Conservation (phyloP, 2,888 invertebrate genomes). For the Tetranychus truncatus region DNA sequence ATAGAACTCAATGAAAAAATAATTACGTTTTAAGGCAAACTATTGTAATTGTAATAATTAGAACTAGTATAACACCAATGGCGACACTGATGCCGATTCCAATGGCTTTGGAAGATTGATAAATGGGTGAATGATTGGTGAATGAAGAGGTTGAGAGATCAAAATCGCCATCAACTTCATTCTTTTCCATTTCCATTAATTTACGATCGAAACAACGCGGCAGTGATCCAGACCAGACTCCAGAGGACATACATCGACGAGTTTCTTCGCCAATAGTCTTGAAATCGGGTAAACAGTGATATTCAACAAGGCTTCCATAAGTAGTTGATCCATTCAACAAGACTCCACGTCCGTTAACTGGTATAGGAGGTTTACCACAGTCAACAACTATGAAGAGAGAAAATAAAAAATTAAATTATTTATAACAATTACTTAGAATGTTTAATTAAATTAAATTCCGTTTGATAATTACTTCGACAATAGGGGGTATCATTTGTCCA, state of each 20-base stretch:
- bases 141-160: constrained; percentile 12
- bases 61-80: constrained; percentile 57
- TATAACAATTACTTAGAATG: no score
- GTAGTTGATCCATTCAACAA: constrained; percentile 63
- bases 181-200: constrained; percentile 7
- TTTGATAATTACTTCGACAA: constrained; percentile 51
- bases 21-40: constrained; percentile 64
- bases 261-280: constrained; percentile 34
- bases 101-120: constrained; percentile 26
- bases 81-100: constrained; percentile 49
- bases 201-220: constrained; percentile 20
- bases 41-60: constrained; percentile 55
- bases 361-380: constrained; percentile 55
- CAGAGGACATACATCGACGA: constrained; percentile 4
- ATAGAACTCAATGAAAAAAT: constrained; percentile 11
- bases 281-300: constrained; percentile 68
- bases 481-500: constrained; percentile 61
- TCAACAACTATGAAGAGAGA: constrained; percentile 47
- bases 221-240: constrained; percentile 18
- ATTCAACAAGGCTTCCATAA: constrained; percentile 67
- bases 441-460: background rate
- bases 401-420: constrained; percentile 3
- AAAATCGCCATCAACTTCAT: constrained; percentile 11
- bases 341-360: constrained; percentile 63
- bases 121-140: constrained; percentile 6